Evolutionary conservation across 2,797 vertebrate genomes (phyloP).

Genomic region (Apodemus agrarius): DNA sequence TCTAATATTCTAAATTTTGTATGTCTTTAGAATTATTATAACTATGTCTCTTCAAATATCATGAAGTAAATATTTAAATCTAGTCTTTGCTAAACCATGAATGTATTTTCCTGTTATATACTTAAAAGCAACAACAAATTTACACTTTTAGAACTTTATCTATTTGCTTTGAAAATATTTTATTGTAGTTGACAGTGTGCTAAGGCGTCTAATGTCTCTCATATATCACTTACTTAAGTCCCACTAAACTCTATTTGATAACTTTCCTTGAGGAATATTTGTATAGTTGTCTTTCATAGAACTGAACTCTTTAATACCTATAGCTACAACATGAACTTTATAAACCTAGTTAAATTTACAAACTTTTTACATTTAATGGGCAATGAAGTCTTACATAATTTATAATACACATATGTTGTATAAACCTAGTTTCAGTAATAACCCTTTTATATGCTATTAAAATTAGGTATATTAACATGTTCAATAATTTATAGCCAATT

Average conservation of each 20-base stretch:
- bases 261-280: background rate
- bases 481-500: background rate
- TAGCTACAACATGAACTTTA: background rate
- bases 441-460: background rate
- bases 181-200: background rate
- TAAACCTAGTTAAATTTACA: slow-evolving; percentile 17
- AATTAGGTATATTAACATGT: background rate
- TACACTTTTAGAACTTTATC: background rate
- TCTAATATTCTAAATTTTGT: background rate
- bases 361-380: background rate
- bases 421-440: background rate
- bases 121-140: slow-evolving; percentile 19
- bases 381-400: background rate
- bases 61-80: background rate
- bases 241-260: background rate
- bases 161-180: background rate
- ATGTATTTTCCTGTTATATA: background rate
- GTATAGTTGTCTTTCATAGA: background rate
- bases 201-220: background rate
- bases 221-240: background rate
- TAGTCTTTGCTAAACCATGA: background rate
- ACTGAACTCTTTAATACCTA: background rate
- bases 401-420: background rate
- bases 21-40: background rate
- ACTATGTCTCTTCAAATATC: background rate